Evolutionary conservation across 2,888 invertebrate genomes (phyloP).

Genomic region (Dysmachus trigonus): DNA sequence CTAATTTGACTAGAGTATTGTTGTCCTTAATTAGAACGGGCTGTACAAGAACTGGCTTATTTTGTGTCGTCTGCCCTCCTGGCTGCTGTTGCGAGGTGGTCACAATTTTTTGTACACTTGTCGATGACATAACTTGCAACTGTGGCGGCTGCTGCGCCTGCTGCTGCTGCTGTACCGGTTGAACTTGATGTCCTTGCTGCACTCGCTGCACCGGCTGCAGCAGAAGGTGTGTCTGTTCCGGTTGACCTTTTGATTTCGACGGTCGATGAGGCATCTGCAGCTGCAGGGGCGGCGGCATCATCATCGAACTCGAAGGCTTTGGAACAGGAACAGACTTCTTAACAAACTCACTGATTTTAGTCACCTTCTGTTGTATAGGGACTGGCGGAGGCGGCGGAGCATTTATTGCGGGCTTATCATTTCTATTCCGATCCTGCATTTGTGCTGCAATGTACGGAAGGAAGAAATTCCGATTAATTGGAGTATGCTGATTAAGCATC

Average conservation of each 20-base stretch:
- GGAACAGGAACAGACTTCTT: background rate
- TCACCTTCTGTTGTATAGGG: background rate
- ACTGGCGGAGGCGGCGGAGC: background rate
- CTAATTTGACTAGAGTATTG: conserved; percentile 6
- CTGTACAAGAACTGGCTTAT: background rate
- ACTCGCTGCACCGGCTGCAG: background rate
- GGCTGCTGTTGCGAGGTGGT: background rate
- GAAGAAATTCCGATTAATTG: conserved; percentile 13
- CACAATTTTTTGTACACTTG: background rate
- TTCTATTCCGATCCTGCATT: background rate
- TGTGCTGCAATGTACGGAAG: background rate
- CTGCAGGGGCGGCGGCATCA: background rate
- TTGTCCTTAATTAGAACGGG: background rate
- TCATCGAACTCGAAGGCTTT: background rate
- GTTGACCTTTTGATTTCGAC: background rate
- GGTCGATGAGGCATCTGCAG: background rate
- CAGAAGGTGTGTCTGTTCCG: background rate
- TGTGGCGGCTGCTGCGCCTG: background rate
- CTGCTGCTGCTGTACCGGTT: background rate
- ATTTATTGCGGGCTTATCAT: background rate
- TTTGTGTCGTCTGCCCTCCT: background rate
- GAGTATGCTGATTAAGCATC: background rate
- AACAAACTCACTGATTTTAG: background rate
- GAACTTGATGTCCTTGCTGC: background rate
- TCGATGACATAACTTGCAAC: background rate